phyloP scores from a whole-genome alignment of 2,888 invertebrate genomes.

The Reticulitermes lucifugus region DNA sequence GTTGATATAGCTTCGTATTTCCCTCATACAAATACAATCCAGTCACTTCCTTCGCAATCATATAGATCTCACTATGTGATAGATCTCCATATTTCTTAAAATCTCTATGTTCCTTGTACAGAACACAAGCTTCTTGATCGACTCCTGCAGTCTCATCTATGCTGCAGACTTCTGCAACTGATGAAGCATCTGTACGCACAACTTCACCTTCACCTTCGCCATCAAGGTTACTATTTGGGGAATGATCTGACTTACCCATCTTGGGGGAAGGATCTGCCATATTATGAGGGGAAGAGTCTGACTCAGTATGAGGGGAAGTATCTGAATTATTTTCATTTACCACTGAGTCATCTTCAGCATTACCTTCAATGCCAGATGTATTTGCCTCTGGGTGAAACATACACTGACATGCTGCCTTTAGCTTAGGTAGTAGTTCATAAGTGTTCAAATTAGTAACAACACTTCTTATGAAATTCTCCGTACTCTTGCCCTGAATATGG shows the following conservation, averaged over 20 bases:
- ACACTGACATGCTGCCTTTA: background rate
- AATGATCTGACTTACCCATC: no score
- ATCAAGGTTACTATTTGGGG: background rate
- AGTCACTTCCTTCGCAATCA: background rate
- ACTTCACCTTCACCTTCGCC: background rate
- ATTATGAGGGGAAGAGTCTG: no score
- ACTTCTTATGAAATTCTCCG: background rate
- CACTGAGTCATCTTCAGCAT: background rate
- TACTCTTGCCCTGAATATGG: background rate
- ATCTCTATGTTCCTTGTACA: background rate
- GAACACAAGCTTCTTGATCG: background rate
- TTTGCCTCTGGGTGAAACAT: background rate
- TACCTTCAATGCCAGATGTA: background rate
- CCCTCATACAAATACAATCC: background rate
- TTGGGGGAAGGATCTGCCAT: no score
- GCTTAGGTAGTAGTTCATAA: background rate
- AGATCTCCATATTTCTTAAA: background rate
- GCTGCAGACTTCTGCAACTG: background rate
- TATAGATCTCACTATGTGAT: background rate
- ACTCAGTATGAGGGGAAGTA: background rate
- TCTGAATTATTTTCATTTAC: no score
- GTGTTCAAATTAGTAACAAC: conserved; percentile 17
- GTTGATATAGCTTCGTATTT: background rate
- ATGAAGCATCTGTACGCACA: background rate
- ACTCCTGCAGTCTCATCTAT: background rate